Conservation (phyloP, 2,888 invertebrate genomes). For the Aphidoletes aphidimyza region DNA sequence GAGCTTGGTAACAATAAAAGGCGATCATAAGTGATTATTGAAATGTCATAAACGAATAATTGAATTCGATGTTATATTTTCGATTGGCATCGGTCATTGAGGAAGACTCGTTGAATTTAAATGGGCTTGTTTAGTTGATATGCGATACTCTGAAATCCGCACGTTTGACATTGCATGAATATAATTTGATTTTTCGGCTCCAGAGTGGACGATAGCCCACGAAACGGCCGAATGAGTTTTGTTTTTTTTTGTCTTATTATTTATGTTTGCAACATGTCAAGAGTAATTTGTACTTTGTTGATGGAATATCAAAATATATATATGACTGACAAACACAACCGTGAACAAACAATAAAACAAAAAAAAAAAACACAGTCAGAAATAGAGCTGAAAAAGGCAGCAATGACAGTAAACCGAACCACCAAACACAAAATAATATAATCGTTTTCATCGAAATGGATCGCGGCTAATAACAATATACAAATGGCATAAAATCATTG, state of each 20-base stretch:
- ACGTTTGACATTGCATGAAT: too few relatives aligned
- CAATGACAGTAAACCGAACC: not conserved
- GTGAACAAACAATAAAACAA: too few relatives aligned
- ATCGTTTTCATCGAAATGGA: constrained; percentile 9
- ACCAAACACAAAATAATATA: not conserved
- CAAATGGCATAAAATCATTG: constrained; percentile 45
- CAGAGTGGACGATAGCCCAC: too few relatives aligned
- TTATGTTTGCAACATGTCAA: constrained; percentile 27
- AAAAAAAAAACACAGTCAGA: not conserved
- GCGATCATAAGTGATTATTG: not conserved
- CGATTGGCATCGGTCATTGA: not conserved
- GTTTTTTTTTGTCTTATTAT: too few relatives aligned
- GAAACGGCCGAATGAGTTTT: too few relatives aligned
- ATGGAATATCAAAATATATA: constrained; percentile 42
- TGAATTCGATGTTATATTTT: constrained; percentile 20
- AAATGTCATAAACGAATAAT: not conserved
- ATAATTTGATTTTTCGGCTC: too few relatives aligned
- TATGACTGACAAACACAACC: not conserved
- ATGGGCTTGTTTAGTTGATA: too few relatives aligned
- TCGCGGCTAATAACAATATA: constrained; percentile 43
- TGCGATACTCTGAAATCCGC: too few relatives aligned
- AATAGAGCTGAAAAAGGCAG: not conserved
- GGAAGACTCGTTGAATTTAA: not conserved
- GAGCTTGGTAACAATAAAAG: too few relatives aligned
- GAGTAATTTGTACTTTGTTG: constrained; percentile 45